Evolutionary conservation across 1,140 invertebrate genomes (phyloP).

Genomic region (Drosophila yakuba): DNA sequence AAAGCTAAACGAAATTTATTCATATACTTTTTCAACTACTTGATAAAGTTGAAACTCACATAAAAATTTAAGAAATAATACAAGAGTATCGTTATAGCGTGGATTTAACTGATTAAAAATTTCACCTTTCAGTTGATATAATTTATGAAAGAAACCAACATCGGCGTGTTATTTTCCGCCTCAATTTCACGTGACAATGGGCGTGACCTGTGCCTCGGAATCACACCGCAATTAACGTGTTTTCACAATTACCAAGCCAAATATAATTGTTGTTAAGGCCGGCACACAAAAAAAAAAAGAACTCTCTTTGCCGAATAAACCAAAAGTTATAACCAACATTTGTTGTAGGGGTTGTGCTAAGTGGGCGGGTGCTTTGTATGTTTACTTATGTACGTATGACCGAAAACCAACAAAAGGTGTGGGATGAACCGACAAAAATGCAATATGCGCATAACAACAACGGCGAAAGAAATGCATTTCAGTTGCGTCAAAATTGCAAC

Average conservation of each 20-base stretch:
- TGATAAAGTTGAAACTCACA: too few relatives aligned
- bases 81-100: too few relatives aligned
- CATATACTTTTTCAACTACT: too few relatives aligned
- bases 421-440: constrained; percentile 79
- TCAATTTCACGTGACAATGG: constrained; percentile 5
- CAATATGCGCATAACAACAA: constrained; percentile 71
- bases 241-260: constrained; percentile 45
- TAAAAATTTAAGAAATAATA: too few relatives aligned
- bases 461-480: constrained; percentile 57
- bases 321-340: constrained; percentile 41
- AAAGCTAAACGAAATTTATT: too few relatives aligned
- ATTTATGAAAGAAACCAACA: too few relatives aligned
- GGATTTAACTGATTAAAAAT: too few relatives aligned
- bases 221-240: constrained; percentile 33
- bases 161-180: background rate
- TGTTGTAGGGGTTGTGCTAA: background rate
- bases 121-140: too few relatives aligned
- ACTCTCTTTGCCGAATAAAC: constrained; percentile 6
- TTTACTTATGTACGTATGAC: constrained; percentile 24
- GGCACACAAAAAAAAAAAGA: constrained; percentile 5
- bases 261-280: constrained; percentile 41
- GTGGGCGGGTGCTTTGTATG: constrained; percentile 1
- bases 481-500: constrained; percentile 72
- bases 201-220: constrained; percentile 28
- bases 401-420: constrained; percentile 61